Evolutionary conservation across 2,888 invertebrate species (phyloP).

Genomic region (Tenthredo distinguenda): DNA sequence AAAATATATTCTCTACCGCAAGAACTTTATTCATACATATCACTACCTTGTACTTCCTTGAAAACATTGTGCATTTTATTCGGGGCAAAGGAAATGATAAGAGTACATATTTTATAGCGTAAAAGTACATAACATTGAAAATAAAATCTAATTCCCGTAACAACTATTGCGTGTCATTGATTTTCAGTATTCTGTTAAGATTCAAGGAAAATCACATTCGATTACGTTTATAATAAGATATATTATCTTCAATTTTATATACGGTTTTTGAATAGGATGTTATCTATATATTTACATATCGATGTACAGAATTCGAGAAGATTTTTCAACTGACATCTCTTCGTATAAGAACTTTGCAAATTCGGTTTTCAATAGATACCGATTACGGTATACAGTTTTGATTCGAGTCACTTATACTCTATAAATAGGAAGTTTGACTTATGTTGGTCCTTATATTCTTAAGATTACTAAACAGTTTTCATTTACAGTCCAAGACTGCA

Average conservation of each 20-base stretch:
- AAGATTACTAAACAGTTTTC: neutral
- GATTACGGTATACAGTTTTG: slow-evolving; percentile 1
- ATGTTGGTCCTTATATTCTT: slow-evolving; percentile 13
- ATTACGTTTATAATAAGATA: neutral
- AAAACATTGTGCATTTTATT: neutral
- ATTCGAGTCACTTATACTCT: slow-evolving; percentile 21
- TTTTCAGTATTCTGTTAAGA: neutral
- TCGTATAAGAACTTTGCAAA: neutral
- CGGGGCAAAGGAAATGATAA: neutral
- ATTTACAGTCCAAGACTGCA: neutral
- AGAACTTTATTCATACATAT: slow-evolving; percentile 25
- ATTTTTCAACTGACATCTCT: neutral
- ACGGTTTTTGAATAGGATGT: neutral
- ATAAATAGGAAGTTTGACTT: slow-evolving; percentile 18
- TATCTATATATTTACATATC: slow-evolving; percentile 26
- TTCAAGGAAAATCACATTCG: neutral
- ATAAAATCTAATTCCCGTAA: neutral
- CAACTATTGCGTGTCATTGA: neutral
- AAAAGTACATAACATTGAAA: neutral
- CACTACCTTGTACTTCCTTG: slow-evolving; percentile 35
- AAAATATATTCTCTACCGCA: slow-evolving; percentile 43
- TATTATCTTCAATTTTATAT: neutral
- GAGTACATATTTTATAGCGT: neutral
- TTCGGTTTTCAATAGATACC: neutral
- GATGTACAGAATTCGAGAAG: neutral